Conservation (phyloP, 30 jellyfish, hydroid and myxozoan species). For the Cassiopea andromeda region DNA sequence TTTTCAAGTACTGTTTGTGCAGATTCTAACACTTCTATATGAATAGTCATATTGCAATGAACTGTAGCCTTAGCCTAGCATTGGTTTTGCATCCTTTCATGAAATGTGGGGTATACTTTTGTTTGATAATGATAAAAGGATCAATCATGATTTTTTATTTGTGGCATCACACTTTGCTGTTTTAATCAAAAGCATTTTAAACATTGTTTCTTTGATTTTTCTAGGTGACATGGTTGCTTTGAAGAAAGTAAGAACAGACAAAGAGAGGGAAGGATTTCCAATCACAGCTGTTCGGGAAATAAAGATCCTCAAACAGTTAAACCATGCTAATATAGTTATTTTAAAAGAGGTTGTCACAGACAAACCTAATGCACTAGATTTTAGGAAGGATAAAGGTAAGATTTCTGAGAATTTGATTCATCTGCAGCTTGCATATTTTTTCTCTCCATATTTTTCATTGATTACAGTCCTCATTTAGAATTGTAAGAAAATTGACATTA, state of each 20-base stretch:
- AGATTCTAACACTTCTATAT: no score
- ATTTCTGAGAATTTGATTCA: neutral
- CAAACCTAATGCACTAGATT: slow-evolving; percentile 90
- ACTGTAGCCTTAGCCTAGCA: no score
- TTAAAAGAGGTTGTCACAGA: slow-evolving; percentile 95
- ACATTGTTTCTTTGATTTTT: neutral
- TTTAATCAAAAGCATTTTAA: no score
- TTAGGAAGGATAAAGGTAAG: slow-evolving; percentile 87
- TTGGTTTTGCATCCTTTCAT: no score
- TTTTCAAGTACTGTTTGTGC: no score
- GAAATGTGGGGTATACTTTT: no score
- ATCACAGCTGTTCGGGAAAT: slow-evolving; percentile 98
- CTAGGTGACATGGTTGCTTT: slow-evolving; percentile 96
- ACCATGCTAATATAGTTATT: slow-evolving; percentile 89
- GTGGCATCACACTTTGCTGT: no score
- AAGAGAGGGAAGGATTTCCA: slow-evolving; percentile 97
- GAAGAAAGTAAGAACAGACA: slow-evolving; percentile 94
- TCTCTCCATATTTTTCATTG: neutral
- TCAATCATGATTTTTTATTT: no score
- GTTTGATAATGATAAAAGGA: no score
- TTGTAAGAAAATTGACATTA: no score
- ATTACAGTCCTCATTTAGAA: no score
- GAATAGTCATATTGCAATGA: no score
- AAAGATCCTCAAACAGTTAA: slow-evolving; percentile 90
- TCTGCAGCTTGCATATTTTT: neutral